phyloP scores from a whole-genome alignment of 2,888 invertebrate species.

The Schrankia costaestrigalis region DNA sequence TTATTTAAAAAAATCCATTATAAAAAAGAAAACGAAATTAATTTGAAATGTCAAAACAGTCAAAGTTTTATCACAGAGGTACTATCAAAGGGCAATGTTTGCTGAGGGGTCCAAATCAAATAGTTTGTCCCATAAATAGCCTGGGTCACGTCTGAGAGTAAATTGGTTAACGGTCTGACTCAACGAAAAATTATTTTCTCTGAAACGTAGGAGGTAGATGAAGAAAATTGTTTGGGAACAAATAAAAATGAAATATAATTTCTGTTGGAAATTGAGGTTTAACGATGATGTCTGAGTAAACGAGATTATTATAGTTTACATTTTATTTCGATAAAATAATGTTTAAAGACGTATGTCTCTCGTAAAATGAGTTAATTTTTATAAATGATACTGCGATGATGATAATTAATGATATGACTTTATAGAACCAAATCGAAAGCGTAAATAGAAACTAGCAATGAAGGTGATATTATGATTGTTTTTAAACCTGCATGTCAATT shows the following conservation, averaged over 20 bases:
- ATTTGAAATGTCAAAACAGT: constrained; percentile 32
- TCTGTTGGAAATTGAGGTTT: constrained; percentile 19
- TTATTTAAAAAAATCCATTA: too few species aligned
- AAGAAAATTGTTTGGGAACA: constrained; percentile 34
- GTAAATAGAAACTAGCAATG: too few species aligned
- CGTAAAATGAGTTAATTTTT: too few species aligned
- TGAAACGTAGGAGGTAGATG: constrained; percentile 23
- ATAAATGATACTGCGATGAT: too few species aligned
- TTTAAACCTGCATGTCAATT: too few species aligned
- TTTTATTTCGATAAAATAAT: too few species aligned
- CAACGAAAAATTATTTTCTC: constrained; percentile 34
- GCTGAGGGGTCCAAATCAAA: constrained; percentile 35
- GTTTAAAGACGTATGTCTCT: too few species aligned
- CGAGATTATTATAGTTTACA: constrained; percentile 15
- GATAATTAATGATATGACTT: too few species aligned
- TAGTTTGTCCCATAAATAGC: constrained; percentile 39
- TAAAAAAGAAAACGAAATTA: constrained; percentile 31
- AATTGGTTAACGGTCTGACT: constrained; percentile 37
- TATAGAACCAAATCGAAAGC: too few species aligned
- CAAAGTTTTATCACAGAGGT: constrained; percentile 28
- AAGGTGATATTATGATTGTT: too few species aligned
- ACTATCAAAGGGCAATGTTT: constrained; percentile 38
- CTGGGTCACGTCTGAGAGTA: constrained; percentile 35
- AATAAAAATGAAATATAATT: constrained; percentile 35
- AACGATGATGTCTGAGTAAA: constrained; percentile 24